Percentiles rank a stretch among this genome's conserved stretches.
Conservation (phyloP, 2,888 invertebrate genomes). For the Platycnemis pennipes region DNA sequence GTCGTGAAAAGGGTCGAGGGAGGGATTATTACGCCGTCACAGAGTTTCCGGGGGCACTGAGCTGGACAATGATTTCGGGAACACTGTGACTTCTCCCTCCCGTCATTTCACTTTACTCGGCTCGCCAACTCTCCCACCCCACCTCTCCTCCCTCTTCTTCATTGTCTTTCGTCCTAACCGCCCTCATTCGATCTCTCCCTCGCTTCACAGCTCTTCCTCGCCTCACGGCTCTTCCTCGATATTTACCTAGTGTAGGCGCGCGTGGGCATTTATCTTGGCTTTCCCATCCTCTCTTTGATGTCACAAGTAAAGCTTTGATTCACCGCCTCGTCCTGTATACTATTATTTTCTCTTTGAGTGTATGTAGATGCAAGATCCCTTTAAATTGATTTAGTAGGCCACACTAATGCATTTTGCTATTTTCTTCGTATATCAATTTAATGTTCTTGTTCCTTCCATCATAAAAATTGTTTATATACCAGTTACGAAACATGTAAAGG, state of each 20-base stretch:
- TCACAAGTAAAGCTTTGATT: not conserved
- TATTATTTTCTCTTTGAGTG: not conserved
- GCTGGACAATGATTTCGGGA: constrained; percentile 50
- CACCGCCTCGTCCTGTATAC: not conserved
- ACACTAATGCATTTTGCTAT: no score
- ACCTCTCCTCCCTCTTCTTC: not conserved
- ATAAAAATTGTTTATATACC: no score
- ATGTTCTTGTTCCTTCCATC: no score
- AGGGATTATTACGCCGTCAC: constrained; percentile 61
- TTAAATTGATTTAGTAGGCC: no score
- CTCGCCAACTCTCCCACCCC: constrained; percentile 33
- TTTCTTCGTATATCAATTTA: no score
- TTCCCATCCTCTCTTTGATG: not conserved
- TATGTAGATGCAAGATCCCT: no score
- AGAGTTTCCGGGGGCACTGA: constrained; percentile 47
- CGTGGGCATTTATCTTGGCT: not conserved
- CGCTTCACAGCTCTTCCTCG: not conserved
- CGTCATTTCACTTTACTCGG: not conserved
- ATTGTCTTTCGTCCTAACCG: not conserved
- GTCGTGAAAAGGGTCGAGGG: constrained; percentile 54
- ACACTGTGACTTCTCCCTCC: not conserved
- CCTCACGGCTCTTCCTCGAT: not conserved
- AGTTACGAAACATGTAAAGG: no score
- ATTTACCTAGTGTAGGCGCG: not conserved
- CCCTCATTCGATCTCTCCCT: not conserved